Evolutionary conservation across 1,140 invertebrate genomes (phyloP), one percentile per base, ranked within the genome.

Genomic region (Penaeus indicus): DNA sequence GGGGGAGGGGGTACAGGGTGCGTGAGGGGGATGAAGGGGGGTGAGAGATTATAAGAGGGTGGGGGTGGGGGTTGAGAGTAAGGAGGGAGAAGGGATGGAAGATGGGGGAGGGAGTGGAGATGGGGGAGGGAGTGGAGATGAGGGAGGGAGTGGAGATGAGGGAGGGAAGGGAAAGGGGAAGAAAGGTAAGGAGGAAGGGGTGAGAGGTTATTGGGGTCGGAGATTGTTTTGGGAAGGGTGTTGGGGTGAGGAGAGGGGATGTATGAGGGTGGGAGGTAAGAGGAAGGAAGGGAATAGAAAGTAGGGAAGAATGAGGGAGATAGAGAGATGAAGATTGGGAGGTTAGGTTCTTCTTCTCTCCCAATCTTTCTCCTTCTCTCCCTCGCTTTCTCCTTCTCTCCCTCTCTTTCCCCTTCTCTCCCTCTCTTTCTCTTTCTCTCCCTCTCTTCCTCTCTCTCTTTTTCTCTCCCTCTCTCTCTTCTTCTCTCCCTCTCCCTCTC

Each of bases 41-140:
- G 42, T 60, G 78, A 18, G 25, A 42, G 42, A 19, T 22, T 19
- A n/a, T 42, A 32, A 38, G 78, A 42, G n/a, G 78, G 42, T 60
- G 78, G 42, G n/a, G 78, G 78, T 80, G 42, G 78, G 47, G 78
- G 47, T n/a, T 80, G 60, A 18, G 77, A 27, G 63, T 22, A 0
- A 11, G 60, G 18, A 42, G 61, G 25, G 61, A 42, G 18, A 22
- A 27, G 19, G 60, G 47, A 62, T 47, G 61, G 80, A 63, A 18
- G 27, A 61, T 25, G 80, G 18, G 77, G 32, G 75, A 77, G 75
- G 27, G 75, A 32, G 75, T 16, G 75, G 32, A 80, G 11, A 16
- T 47, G 54, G 27, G 69, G 38, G 22, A 75, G 22, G 69, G 69
- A 75, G 38, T 75, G 22, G 22, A 32, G 8, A 75, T 11, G 69